These are phyloP conservation scores for Drosophila carrolli DNA, from an alignment of 1,140 invertebrate species.

Conservation along the genomic window DNA sequence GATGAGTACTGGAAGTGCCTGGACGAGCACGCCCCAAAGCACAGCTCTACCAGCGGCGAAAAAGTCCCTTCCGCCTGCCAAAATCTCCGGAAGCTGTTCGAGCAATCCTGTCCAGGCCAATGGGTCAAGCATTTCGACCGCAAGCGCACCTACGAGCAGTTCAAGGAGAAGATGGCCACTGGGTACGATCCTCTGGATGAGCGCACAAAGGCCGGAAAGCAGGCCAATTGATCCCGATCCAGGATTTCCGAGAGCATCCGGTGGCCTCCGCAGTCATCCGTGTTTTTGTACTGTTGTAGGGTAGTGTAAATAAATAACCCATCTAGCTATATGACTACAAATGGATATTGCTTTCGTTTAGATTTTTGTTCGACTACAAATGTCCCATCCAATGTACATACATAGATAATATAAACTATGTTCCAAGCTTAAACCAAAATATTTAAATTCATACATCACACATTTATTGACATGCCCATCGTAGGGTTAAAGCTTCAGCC, in stretches of 20 bases:
- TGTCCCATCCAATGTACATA: too few relatives aligned
- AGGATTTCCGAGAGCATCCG: neutral
- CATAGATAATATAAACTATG: too few relatives aligned
- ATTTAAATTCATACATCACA: neutral
- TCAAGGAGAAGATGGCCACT: conserved; percentile 94
- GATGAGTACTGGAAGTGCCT: conserved; percentile 96
- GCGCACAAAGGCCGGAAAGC: conserved; percentile 29
- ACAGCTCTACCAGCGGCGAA: conserved; percentile 81
- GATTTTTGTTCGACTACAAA: neutral
- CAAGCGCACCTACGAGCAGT: conserved; percentile 94
- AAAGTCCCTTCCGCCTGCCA: conserved; percentile 87
- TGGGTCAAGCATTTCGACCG: conserved; percentile 98
- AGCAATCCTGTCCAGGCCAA: conserved; percentile 92
- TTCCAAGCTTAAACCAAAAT: neutral
- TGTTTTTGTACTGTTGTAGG: conserved; percentile 60
- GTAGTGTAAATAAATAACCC: conserved; percentile 61
- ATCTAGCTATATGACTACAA: conserved; percentile 36
- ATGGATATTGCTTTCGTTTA: neutral
- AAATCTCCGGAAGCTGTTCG: conserved; percentile 91
- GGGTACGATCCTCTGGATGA: conserved; percentile 90
- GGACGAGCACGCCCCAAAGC: conserved; percentile 87
- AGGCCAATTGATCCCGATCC: conserved; percentile 25
- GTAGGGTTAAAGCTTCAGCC: conserved; percentile 3
- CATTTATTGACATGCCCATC: neutral
- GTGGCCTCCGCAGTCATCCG: neutral